phyloP scores from a whole-genome alignment of 2,797 vertebrate species.

The Eulemur albifrons region DNA sequence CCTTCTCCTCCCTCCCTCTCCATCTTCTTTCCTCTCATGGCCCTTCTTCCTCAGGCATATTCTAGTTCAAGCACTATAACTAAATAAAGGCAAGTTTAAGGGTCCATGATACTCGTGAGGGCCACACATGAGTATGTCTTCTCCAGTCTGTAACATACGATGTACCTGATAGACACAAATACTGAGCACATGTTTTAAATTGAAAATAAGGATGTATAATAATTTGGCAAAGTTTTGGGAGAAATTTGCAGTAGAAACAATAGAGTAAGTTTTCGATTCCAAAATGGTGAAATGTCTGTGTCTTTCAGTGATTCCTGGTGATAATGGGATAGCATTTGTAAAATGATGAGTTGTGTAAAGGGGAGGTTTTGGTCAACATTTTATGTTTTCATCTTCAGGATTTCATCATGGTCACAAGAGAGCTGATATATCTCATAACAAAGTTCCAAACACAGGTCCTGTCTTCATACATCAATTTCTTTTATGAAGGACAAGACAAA shows the following conservation, averaged over 20 bases:
- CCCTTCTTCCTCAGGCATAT: background rate
- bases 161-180: background rate
- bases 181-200: background rate
- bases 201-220: background rate
- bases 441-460: background rate
- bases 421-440: background rate
- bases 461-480: background rate
- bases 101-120: fast-evolving
- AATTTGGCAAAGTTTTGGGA: background rate
- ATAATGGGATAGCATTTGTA: background rate
- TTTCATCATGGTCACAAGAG: background rate
- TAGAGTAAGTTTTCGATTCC: background rate
- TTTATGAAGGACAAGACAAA: background rate
- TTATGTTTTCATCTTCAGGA: background rate
- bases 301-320: background rate
- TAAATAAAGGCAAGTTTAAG: background rate
- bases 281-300: background rate
- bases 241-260: background rate
- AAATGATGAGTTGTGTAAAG: background rate
- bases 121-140: too few relatives aligned
- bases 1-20: background rate
- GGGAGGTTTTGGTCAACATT: background rate
- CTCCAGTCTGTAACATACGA: background rate
- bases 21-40: background rate
- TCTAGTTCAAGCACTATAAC: background rate